phyloP scores from a whole-genome alignment of 2,888 invertebrate species.

The Pseudococcus longispinus region DNA sequence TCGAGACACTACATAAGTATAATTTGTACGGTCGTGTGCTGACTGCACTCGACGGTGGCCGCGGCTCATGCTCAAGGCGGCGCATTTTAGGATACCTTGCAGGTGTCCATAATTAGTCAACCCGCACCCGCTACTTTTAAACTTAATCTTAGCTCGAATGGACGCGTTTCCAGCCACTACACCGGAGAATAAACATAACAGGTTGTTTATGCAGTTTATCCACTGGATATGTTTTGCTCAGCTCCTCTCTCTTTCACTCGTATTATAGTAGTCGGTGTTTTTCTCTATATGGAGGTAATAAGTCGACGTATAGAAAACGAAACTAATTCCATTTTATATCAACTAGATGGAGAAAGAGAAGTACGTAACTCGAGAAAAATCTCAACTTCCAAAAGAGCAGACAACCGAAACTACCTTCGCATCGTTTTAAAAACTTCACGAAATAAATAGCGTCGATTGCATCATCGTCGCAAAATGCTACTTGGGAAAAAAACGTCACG shows the following conservation, averaged over 20 bases:
- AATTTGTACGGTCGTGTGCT: slow-evolving; percentile 2
- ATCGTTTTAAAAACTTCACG: slow-evolving; percentile 9
- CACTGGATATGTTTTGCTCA: neutral
- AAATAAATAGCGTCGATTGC: neutral
- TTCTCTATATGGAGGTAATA: neutral
- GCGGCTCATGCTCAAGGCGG: neutral
- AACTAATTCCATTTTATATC: neutral
- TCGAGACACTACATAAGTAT: neutral
- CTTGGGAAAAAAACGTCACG: neutral
- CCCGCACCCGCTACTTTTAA: slow-evolving; percentile 7
- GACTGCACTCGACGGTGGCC: neutral
- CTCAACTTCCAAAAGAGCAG: neutral
- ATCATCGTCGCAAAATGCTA: neutral
- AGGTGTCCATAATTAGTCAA: slow-evolving; percentile 33
- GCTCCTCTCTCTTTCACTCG: neutral
- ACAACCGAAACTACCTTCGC: neutral
- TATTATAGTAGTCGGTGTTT: neutral
- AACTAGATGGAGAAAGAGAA: neutral
- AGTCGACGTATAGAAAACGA: neutral
- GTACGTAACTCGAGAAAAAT: neutral
- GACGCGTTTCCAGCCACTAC: neutral
- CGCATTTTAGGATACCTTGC: slow-evolving; percentile 25
- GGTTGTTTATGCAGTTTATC: slow-evolving; percentile 8
- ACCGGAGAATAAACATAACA: neutral
- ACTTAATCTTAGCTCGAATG: neutral